Evolutionary conservation across 2,113 vertebrate species (phyloP).

Genomic region (Dunckerocampus dactyliophorus): DNA sequence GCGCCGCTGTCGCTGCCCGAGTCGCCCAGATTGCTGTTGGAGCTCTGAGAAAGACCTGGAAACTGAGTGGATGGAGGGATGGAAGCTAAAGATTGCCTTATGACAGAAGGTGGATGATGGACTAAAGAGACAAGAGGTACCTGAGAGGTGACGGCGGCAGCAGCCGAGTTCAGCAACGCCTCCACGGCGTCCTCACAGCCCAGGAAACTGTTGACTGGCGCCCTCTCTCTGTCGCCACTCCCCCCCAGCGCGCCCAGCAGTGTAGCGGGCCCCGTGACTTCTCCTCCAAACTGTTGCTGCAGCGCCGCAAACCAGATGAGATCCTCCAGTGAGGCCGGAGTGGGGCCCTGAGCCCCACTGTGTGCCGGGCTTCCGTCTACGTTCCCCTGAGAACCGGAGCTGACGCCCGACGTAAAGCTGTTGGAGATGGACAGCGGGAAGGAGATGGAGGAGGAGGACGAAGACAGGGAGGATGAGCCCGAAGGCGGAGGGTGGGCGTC

Average conservation of each 20-base stretch:
- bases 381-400: slow-evolving; percentile 75
- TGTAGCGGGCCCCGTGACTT: slow-evolving; percentile 73
- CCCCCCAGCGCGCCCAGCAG: slow-evolving; percentile 69
- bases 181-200: slow-evolving; percentile 96
- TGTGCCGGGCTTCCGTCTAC: slow-evolving; percentile 73
- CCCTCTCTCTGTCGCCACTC: slow-evolving; percentile 74
- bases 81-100: slow-evolving; percentile 51
- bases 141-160: slow-evolving; percentile 81
- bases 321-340: slow-evolving; percentile 86
- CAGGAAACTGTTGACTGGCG: slow-evolving; percentile 81
- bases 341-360: slow-evolving; percentile 74
- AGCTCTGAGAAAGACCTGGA: slow-evolving; percentile 78
- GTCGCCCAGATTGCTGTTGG: slow-evolving; percentile 70
- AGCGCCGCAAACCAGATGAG: slow-evolving; percentile 95
- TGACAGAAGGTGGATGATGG: neutral
- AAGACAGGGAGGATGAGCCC: slow-evolving; percentile 69
- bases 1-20: slow-evolving; percentile 79
- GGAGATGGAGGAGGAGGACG: slow-evolving; percentile 73
- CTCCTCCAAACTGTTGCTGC: slow-evolving; percentile 92
- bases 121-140: slow-evolving; percentile 52
- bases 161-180: slow-evolving; percentile 88
- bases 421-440: slow-evolving; percentile 72
- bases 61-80: slow-evolving; percentile 65
- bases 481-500: slow-evolving; percentile 80
- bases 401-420: slow-evolving; percentile 66